Conservation (phyloP, 2,888 invertebrate genomes). For the Sarcophaga subvicina region DNA sequence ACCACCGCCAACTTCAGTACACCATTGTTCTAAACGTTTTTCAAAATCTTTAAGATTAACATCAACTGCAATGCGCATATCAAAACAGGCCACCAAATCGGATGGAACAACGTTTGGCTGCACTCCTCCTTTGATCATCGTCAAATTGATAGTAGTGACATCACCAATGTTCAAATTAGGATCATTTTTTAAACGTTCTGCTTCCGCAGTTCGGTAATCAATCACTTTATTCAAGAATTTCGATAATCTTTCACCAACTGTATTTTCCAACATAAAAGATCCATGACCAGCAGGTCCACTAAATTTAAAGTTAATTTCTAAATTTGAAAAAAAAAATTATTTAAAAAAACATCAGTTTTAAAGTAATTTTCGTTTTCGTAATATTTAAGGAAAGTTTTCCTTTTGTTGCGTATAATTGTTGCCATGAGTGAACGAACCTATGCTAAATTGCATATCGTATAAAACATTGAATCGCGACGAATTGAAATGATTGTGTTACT, state of each 20-base stretch:
- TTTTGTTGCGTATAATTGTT: no score
- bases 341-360: not conserved
- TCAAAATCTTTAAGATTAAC: conserved; percentile 84
- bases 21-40: conserved; percentile 84
- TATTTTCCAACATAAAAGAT: conserved; percentile 85
- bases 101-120: conserved; percentile 93
- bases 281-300: conserved; percentile 90
- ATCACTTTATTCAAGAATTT: conserved; percentile 85
- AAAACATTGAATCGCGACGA: no score
- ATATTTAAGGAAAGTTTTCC: no score
- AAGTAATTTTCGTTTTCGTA: no score
- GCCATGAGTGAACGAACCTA: no score
- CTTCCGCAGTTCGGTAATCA: conserved; percentile 84
- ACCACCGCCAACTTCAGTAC: conserved; percentile 87
- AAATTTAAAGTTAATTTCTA: conserved; percentile 85
- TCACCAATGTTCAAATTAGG: conserved; percentile 84
- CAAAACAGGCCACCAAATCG: conserved; percentile 86
- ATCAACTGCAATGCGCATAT: conserved; percentile 84
- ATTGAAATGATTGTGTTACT: no score
- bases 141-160: conserved; percentile 89
- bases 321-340: not conserved
- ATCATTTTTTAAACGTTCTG: conserved; percentile 82
- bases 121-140: conserved; percentile 87
- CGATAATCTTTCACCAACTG: conserved; percentile 88
- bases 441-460: no score